Conservation (phyloP, 1,140 invertebrate species). For the Aricia agestis region DNA sequence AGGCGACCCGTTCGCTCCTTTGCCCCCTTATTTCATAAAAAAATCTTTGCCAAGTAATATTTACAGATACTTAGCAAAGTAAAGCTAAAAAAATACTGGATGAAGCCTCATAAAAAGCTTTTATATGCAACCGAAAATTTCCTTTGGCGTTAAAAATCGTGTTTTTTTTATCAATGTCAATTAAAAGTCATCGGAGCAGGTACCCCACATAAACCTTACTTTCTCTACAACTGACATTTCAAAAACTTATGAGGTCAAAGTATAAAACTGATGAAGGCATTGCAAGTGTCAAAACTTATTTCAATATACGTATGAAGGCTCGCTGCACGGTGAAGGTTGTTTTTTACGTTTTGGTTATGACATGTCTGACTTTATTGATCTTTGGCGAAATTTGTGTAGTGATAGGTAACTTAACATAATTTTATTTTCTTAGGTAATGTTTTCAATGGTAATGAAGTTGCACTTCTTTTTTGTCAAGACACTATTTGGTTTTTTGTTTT, state of each 20-base stretch:
- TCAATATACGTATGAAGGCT: not conserved
- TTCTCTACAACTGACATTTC: conserved; percentile 16
- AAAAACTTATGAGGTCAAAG: conserved; percentile 14
- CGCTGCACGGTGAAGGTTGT: not conserved
- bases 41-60: too few species aligned
- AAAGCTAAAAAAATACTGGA: too few species aligned
- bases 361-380: not conserved
- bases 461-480: too few species aligned
- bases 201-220: conserved; percentile 17
- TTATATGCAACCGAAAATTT: not conserved
- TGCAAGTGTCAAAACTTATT: not conserved
- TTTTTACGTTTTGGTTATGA: not conserved
- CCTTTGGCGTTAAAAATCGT: conserved; percentile 9
- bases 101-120: not conserved
- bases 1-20: too few species aligned
- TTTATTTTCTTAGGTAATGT: too few species aligned
- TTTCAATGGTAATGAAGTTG: too few species aligned
- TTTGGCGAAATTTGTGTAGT: not conserved
- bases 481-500: too few species aligned
- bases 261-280: not conserved
- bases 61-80: too few species aligned
- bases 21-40: too few species aligned
- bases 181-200: conserved; percentile 15
- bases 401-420: too few species aligned
- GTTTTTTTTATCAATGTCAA: conserved; percentile 19